phyloP scores from a whole-genome alignment of 1,140 invertebrate species.

The Leguminivora glycinivorella region DNA sequence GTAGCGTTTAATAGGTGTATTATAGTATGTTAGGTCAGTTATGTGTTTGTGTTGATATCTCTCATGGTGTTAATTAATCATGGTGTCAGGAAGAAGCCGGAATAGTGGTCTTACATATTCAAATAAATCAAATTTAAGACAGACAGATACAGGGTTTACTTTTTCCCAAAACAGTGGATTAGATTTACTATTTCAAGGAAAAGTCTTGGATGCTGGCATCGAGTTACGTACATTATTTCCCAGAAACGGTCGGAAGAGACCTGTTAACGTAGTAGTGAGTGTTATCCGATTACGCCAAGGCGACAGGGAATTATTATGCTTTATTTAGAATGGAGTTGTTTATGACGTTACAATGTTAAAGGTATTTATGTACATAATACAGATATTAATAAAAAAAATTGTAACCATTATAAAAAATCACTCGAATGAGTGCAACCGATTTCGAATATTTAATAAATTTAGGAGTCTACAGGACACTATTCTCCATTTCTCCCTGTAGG shows the following conservation, averaged over 20 bases:
- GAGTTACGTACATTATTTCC: background rate
- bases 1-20: background rate
- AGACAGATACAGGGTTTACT: background rate
- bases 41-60: background rate
- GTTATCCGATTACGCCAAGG: conserved; percentile 14
- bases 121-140: background rate
- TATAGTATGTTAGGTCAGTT: background rate
- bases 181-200: conserved; percentile 1
- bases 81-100: background rate
- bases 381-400: too few relatives aligned
- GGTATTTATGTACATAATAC: background rate
- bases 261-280: background rate
- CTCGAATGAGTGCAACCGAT: too few relatives aligned
- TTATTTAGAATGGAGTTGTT: background rate
- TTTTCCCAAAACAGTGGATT: background rate
- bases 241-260: background rate
- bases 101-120: background rate
- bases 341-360: background rate
- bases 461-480: too few relatives aligned
- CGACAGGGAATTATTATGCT: conserved; percentile 14
- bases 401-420: too few relatives aligned
- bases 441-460: too few relatives aligned
- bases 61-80: too few relatives aligned
- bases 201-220: conserved; percentile 10
- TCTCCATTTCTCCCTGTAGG: too few relatives aligned